These are phyloP conservation scores for Todiramphus saurophagus DNA, from an alignment of 2,113 vertebrate species.

Conservation along the genomic window DNA sequence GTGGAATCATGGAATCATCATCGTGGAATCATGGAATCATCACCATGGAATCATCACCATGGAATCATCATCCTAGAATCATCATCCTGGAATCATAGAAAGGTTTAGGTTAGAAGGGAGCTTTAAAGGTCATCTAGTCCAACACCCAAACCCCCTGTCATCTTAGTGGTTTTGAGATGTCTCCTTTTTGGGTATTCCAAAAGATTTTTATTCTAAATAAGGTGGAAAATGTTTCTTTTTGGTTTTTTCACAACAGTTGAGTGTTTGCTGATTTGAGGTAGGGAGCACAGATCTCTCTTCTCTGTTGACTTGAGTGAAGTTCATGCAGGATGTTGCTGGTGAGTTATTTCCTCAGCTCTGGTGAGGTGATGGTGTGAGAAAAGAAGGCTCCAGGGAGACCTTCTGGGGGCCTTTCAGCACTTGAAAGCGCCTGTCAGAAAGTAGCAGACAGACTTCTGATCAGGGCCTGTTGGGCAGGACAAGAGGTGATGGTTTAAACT, in stretches of 20 bases:
- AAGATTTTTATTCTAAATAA: not conserved
- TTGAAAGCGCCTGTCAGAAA: not conserved
- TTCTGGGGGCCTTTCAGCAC: not conserved
- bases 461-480: not conserved
- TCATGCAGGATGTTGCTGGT: rapidly evolving
- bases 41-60: not conserved
- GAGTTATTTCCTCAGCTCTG: not conserved
- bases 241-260: rapidly evolving
- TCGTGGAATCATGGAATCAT: not conserved
- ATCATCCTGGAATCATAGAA: not conserved
- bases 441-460: not conserved
- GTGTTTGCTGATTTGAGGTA: too few relatives aligned
- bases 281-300: not conserved
- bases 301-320: not conserved
- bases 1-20: not conserved
- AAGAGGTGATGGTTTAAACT: too few relatives aligned
- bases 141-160: not conserved
- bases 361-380: not conserved
- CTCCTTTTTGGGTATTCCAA: not conserved
- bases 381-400: not conserved
- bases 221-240: not conserved
- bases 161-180: not conserved
- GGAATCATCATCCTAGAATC: not conserved
- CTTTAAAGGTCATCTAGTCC: not conserved
- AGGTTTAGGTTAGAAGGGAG: not conserved